These are phyloP conservation scores for Calameuta pallipes DNA, from an alignment of 2,888 invertebrate genomes.

Conservation along the genomic window DNA sequence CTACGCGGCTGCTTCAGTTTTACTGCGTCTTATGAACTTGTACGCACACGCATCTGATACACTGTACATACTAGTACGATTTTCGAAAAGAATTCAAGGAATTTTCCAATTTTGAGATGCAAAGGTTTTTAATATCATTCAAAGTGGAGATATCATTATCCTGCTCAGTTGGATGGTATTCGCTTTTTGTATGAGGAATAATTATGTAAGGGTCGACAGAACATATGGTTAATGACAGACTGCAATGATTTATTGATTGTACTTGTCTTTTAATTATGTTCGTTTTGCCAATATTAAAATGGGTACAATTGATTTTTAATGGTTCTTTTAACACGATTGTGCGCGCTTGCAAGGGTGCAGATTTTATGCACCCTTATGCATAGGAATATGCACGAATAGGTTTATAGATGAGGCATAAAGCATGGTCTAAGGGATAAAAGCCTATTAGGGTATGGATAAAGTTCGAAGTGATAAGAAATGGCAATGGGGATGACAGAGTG, in stretches of 20 bases:
- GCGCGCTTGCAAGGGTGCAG: neutral
- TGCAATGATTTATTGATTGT: constrained; percentile 12
- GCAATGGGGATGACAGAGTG: neutral
- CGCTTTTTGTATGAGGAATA: neutral
- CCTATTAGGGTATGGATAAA: neutral
- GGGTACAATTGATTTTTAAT: constrained; percentile 26
- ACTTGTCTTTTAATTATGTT: constrained; percentile 33
- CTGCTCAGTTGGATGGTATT: neutral
- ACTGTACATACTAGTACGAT: neutral
- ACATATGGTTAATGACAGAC: neutral
- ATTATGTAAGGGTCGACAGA: neutral
- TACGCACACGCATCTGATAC: neutral
- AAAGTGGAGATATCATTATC: neutral
- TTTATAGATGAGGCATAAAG: neutral
- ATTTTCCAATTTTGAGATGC: neutral
- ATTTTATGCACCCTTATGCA: neutral
- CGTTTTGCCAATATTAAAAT: constrained; percentile 21
- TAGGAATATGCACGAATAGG: neutral
- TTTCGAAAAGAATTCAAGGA: neutral
- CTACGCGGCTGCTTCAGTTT: neutral
- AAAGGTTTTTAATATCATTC: neutral
- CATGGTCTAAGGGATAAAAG: neutral
- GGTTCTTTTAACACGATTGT: neutral
- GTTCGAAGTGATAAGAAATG: neutral
- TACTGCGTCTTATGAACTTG: neutral